Percentiles rank a stretch among this genome's conserved stretches.
Evolutionary conservation across 2,797 vertebrate species (phyloP).

Genomic region (Mormyrus proboscirostris): DNA sequence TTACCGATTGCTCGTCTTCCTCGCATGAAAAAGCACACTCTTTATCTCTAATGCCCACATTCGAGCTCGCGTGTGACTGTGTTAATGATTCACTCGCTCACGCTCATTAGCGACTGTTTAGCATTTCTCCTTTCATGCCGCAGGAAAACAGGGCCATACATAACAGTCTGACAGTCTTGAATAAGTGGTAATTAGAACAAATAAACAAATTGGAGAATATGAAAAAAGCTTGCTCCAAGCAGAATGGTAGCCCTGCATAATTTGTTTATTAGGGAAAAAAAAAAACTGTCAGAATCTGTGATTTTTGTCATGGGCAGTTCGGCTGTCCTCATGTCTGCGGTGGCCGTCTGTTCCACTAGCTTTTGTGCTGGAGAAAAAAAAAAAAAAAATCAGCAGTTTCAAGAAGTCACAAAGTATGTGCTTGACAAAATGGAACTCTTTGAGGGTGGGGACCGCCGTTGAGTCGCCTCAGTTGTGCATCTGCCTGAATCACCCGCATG

Average conservation of each 20-base stretch:
- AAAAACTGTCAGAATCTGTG: neutral
- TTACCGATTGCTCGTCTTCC: neutral
- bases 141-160: neutral
- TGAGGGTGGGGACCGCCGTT: neutral
- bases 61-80: slow-evolving; percentile 16
- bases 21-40: neutral
- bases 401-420: neutral
- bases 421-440: neutral
- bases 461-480: neutral
- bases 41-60: slow-evolving; percentile 28
- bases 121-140: slow-evolving; percentile 7
- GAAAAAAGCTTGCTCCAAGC: neutral
- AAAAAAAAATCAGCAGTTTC: neutral
- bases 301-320: neutral
- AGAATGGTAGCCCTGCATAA: slow-evolving; percentile 1
- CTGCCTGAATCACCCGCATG: neutral
- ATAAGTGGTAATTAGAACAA: slow-evolving; percentile 16
- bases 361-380: neutral
- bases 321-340: neutral
- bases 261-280: neutral
- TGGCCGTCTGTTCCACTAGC: neutral
- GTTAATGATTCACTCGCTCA: slow-evolving; percentile 33
- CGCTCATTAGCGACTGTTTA: slow-evolving; percentile 26
- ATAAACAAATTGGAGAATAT: neutral
- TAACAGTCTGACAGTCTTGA: slow-evolving; percentile 6